phyloP scores from a whole-genome alignment of 2,113 vertebrate species.

The Aphyosemion australe region DNA sequence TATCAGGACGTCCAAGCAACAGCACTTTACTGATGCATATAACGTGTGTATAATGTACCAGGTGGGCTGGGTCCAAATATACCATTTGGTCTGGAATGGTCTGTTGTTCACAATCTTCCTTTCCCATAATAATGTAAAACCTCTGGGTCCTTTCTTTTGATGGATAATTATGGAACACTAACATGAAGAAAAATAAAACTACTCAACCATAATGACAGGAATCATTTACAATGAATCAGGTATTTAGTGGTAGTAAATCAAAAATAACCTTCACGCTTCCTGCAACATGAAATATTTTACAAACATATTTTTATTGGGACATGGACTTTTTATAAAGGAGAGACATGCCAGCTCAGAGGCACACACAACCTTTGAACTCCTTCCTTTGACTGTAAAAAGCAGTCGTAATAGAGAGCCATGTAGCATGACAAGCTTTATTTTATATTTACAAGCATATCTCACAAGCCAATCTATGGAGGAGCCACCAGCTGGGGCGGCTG shows the following conservation, averaged over 20 bases:
- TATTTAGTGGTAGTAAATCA: constrained; percentile 16
- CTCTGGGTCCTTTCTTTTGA: constrained; percentile 1
- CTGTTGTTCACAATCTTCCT: too few species aligned
- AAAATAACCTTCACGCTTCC: constrained; percentile 27
- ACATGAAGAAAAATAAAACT: constrained; percentile 6
- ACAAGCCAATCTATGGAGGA: constrained; percentile 50
- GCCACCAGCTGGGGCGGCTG: constrained; percentile 52
- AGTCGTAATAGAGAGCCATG: constrained; percentile 40
- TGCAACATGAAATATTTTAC: constrained; percentile 23
- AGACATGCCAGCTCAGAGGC: constrained; percentile 22
- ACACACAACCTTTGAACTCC: constrained; percentile 30
- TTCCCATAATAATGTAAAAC: not conserved
- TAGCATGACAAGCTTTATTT: constrained; percentile 56
- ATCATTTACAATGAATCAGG: constrained; percentile 11
- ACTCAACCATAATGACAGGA: constrained; percentile 12
- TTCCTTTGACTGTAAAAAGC: constrained; percentile 44
- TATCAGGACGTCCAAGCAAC: too few species aligned
- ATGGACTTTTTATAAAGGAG: constrained; percentile 39
- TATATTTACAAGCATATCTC: constrained; percentile 64
- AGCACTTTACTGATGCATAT: too few species aligned
- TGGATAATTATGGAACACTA: constrained; percentile 9
- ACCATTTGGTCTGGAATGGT: not conserved
- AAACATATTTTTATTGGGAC: constrained; percentile 41
- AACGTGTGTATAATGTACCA: too few species aligned
- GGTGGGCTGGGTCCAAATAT: not conserved